Evolutionary conservation across 2,797 vertebrate species (phyloP).

Genomic region (Aphelocoma californica): DNA sequence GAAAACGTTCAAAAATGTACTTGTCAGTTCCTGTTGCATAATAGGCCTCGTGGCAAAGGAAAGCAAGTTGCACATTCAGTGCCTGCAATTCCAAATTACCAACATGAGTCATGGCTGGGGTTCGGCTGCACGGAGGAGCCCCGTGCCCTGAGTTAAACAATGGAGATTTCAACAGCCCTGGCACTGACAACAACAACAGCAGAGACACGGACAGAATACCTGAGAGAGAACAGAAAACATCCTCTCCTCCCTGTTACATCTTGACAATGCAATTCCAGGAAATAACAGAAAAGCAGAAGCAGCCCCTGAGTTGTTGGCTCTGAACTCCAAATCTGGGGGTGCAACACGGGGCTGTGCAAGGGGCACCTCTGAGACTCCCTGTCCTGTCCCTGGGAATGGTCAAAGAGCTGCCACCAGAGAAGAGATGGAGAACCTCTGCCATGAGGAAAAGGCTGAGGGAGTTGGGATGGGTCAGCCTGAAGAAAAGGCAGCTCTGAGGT

Average conservation of each 20-base stretch:
- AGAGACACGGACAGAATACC: not conserved
- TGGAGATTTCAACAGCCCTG: not conserved
- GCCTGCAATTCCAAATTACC: not conserved
- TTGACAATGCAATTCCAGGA: not conserved
- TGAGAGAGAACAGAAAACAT: not conserved
- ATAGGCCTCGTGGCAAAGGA: not conserved
- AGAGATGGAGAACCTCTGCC: not conserved
- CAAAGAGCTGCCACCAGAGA: not conserved
- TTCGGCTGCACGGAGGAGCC: not conserved
- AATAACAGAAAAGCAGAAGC: not conserved
- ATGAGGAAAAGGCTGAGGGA: not conserved
- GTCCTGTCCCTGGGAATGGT: not conserved
- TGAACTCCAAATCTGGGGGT: not conserved
- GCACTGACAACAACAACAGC: not conserved
- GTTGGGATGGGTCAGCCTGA: not conserved
- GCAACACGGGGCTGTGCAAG: rapidly evolving
- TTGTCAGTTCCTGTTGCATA: slow-evolving; percentile 40
- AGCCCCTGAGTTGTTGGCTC: not conserved
- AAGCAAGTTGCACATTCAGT: slow-evolving; percentile 7
- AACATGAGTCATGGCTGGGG: not conserved
- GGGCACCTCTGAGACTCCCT: not conserved
- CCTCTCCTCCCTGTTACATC: not conserved
- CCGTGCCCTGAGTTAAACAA: not conserved
- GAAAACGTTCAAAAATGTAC: slow-evolving; percentile 2
- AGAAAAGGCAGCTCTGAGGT: not conserved